These are phyloP conservation scores for Zaprionus africanus DNA, from an alignment of 1,140 invertebrate species.

Conservation along the genomic window DNA sequence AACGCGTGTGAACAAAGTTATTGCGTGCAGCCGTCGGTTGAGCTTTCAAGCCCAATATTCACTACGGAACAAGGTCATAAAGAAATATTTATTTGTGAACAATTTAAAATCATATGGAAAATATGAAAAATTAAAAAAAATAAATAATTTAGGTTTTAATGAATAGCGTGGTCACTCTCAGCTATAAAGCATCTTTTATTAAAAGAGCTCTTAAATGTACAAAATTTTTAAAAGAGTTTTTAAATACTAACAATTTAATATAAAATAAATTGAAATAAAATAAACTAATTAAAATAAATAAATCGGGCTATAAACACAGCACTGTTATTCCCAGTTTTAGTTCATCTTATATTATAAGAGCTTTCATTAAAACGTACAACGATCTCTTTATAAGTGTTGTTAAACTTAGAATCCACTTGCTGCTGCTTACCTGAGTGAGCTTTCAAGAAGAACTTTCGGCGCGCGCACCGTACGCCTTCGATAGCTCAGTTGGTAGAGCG, in stretches of 20 bases:
- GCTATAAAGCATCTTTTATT: background rate
- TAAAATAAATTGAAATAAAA: background rate
- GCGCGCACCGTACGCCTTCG: constrained; percentile 85
- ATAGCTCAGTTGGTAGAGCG: constrained; percentile 95
- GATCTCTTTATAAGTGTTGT: background rate
- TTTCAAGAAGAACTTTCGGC: constrained; percentile 88
- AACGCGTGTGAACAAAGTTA: constrained; percentile 1
- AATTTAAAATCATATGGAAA: background rate
- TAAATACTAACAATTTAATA: background rate
- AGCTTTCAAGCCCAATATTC: constrained; percentile 15
- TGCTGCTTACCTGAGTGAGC: background rate
- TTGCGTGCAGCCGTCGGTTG: background rate
- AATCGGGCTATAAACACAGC: background rate
- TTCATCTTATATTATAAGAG: background rate
- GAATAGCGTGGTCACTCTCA: background rate
- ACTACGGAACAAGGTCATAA: background rate
- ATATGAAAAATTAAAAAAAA: background rate
- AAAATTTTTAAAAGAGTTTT: background rate
- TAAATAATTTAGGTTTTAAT: background rate
- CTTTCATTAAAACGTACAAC: background rate
- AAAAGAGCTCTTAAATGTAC: background rate
- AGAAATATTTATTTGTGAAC: background rate
- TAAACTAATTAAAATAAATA: background rate
- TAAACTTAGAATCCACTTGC: background rate
- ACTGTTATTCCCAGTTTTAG: background rate